These are phyloP conservation scores for Varanus salvator DNA, from an alignment of 2,113 vertebrate species.

Conservation along the genomic window DNA sequence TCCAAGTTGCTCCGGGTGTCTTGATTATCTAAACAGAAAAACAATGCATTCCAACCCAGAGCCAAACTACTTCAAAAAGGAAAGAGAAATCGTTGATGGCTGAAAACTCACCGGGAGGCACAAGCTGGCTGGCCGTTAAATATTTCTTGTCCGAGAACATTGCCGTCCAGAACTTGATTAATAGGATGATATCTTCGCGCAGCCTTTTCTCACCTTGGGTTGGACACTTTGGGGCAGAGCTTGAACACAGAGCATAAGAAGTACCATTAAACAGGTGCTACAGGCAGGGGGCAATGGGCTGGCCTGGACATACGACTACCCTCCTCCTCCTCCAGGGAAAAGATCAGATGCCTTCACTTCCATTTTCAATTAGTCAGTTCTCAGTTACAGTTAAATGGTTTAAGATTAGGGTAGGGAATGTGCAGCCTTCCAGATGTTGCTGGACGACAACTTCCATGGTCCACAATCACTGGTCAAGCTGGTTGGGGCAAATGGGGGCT, in stretches of 20 bases:
- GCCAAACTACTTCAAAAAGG: neutral
- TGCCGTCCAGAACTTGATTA: slow-evolving; percentile 95
- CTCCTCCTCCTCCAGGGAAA: neutral
- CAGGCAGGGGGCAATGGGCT: neutral
- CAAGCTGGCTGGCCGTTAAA: slow-evolving; percentile 90
- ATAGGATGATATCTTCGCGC: slow-evolving; percentile 95
- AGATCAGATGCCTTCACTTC: neutral
- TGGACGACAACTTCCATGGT: neutral
- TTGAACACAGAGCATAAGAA: slow-evolving; percentile 54
- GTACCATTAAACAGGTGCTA: neutral
- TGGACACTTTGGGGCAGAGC: slow-evolving; percentile 89
- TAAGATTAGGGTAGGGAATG: neutral
- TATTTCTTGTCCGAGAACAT: slow-evolving; percentile 98
- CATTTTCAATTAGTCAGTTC: neutral
- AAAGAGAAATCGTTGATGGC: neutral
- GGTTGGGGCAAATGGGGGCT: neutral
- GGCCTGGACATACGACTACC: too few species aligned
- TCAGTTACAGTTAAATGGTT: neutral
- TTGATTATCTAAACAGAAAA: slow-evolving; percentile 85
- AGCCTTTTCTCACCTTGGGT: slow-evolving; percentile 92
- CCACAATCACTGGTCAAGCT: neutral
- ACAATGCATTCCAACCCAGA: slow-evolving; percentile 10
- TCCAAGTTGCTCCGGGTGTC: slow-evolving; percentile 92
- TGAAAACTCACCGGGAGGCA: slow-evolving; percentile 86
- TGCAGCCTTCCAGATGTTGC: neutral